Conservation (phyloP, 1,140 invertebrate genomes). For the Panagrolaimus sp. region DNA sequence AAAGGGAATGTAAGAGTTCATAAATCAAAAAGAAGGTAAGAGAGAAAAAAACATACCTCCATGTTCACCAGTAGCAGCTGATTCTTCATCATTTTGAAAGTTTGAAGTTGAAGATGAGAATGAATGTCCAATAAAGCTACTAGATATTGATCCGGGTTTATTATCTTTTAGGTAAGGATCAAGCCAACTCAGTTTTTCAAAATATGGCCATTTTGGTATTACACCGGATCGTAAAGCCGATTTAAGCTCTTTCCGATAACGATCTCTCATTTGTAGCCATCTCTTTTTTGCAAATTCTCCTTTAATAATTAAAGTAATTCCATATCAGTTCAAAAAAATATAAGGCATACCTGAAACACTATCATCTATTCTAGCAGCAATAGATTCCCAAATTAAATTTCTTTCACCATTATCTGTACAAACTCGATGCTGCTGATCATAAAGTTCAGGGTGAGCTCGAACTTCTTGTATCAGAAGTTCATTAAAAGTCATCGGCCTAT, state of each 20-base stretch:
- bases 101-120: background rate
- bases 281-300: constrained; percentile 58
- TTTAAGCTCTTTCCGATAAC: constrained; percentile 55
- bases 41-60: background rate
- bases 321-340: no score
- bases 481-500: constrained; percentile 41
- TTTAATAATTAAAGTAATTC: constrained; percentile 25
- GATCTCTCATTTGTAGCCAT: constrained; percentile 54
- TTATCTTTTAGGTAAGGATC: constrained; percentile 56
- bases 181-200: constrained; percentile 51
- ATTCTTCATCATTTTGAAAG: no score
- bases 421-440: constrained; percentile 52
- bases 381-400: constrained; percentile 47
- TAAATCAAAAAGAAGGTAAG: no score
- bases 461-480: constrained; percentile 46
- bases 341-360: constrained; percentile 28
- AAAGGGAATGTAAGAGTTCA: background rate
- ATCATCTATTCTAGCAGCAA: constrained; percentile 36
- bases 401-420: constrained; percentile 49
- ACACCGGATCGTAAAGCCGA: constrained; percentile 41
- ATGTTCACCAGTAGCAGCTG: background rate
- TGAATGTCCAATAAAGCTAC: constrained; percentile 3
- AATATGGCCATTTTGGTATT: constrained; percentile 56
- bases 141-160: background rate
- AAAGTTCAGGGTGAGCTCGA: constrained; percentile 46